Evolutionary conservation across 2,888 invertebrate species (phyloP), one percentile per base, ranked within the genome.

Genomic region (Bibio marci): DNA sequence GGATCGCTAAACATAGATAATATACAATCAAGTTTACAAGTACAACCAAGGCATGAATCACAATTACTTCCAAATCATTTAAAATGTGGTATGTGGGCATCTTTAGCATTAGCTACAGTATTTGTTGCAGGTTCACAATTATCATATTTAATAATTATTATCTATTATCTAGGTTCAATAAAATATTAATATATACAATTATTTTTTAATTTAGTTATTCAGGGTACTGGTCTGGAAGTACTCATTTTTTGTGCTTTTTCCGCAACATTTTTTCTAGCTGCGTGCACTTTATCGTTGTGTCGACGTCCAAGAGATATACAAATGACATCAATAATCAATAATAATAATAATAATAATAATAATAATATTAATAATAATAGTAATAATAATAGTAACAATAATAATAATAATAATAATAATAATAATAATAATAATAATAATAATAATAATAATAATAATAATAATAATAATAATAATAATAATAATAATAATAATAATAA

Each of bases 51-150:
- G 15, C 34, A 25, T 7, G 48, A 49, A 15, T 38, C 43, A 7
- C 66, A 66, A 34, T 55, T 68, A 53, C 63, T 70, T 54, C 69
- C 69, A 11, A 66, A 71, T 13, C 73, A 73, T 45, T 58, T 76
- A 35, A 76, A 76, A 58, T 76, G 73, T 52, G 76, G 74, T 39
- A 72, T 81, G 63, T 76, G 80, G 63, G 74, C 77, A 30, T 76
- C 78, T 1, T 70, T 81, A 48, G 73, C 74, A 12, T 56, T 81
- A 34, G 73, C 75, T 2, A 73, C 76, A 1, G 69, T 77, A 28
- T 77, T 80, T 51, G 64, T 80, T 36, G 77, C 73, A 1, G 75
- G 74, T 22, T 13, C 8, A 22, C 8, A 22, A 6, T 6, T 22
- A 22, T 22, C 19, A 18, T 22, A 28, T 8, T 28, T n/a, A n/a